Evolutionary conservation across 2,888 invertebrate species (phyloP).

Genomic region (Junonia oenone): DNA sequence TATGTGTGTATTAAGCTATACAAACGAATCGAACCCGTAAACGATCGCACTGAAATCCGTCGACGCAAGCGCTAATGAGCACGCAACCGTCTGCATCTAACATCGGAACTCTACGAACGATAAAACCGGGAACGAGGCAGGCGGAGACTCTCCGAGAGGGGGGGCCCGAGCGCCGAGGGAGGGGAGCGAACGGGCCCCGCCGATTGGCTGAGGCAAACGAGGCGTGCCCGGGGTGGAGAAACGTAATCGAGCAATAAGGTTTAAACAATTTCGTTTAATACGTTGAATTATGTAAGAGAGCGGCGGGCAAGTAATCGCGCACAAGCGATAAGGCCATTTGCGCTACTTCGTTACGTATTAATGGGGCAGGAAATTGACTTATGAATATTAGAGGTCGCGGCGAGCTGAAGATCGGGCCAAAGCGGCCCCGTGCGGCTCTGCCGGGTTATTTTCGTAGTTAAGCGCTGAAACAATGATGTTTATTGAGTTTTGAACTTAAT

Average conservation of each 20-base stretch:
- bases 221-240: slow-evolving; percentile 74
- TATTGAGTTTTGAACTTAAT: slow-evolving; percentile 74
- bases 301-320: slow-evolving; percentile 78
- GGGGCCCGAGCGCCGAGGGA: slow-evolving; percentile 38
- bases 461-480: slow-evolving; percentile 73
- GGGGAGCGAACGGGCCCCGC: slow-evolving; percentile 37
- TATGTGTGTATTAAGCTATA: neutral
- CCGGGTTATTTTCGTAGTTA: slow-evolving; percentile 71
- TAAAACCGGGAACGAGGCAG: slow-evolving; percentile 47
- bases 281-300: slow-evolving; percentile 81
- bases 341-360: slow-evolving; percentile 80
- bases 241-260: slow-evolving; percentile 81
- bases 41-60: slow-evolving; percentile 47
- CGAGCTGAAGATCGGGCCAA: slow-evolving; percentile 66
- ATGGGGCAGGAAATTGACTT: slow-evolving; percentile 80
- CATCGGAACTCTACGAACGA: slow-evolving; percentile 49
- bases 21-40: slow-evolving; percentile 16
- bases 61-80: slow-evolving; percentile 28
- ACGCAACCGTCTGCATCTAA: slow-evolving; percentile 46
- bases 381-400: slow-evolving; percentile 78
- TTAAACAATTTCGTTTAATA: slow-evolving; percentile 82
- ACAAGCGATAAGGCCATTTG: slow-evolving; percentile 80
- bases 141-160: slow-evolving; percentile 49
- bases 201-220: slow-evolving; percentile 67
- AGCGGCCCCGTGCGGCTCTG: slow-evolving; percentile 65